Conservation (phyloP, 2,888 invertebrate genomes). For the Tetragnatha montana region DNA sequence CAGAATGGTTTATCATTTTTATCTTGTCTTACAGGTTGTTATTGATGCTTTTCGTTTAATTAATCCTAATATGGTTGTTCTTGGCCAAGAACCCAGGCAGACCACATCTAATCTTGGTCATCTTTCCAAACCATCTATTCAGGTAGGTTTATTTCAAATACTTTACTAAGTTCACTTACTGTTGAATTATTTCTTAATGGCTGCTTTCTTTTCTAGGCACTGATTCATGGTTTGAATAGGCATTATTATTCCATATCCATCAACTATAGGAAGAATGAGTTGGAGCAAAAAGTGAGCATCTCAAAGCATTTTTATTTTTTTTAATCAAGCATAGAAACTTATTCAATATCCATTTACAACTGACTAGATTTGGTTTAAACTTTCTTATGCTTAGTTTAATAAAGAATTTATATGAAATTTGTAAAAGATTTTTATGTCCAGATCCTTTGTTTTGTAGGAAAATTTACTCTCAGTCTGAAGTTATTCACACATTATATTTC, state of each 20-base stretch:
- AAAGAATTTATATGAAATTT: too few species aligned
- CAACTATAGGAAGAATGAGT: conserved; percentile 98
- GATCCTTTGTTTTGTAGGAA: too few species aligned
- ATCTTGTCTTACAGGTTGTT: conserved; percentile 68
- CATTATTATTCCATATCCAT: conserved; percentile 99
- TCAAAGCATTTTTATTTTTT: conserved; percentile 7
- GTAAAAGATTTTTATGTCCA: too few species aligned
- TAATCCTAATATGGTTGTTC: conserved; percentile 99
- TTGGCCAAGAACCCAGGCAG: conserved; percentile 98
- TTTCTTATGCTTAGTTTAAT: too few species aligned
- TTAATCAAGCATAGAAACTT: too few species aligned
- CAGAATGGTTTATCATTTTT: background rate
- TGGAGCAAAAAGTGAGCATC: conserved; percentile 88
- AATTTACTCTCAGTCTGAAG: too few species aligned
- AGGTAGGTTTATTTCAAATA: conserved; percentile 75
- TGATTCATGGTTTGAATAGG: conserved; percentile 98
- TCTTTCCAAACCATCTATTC: conserved; percentile 98
- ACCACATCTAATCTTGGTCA: conserved; percentile 99
- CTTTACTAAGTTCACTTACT: background rate
- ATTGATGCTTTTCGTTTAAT: conserved; percentile 98
- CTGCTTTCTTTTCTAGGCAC: conserved; percentile 81
- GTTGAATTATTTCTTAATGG: background rate
- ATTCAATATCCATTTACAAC: too few species aligned
- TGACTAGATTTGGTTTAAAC: too few species aligned
- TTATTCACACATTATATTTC: too few species aligned